Evolutionary conservation across 1,140 invertebrate genomes (phyloP).

Genomic region (Drosophila pseudoananassae): DNA sequence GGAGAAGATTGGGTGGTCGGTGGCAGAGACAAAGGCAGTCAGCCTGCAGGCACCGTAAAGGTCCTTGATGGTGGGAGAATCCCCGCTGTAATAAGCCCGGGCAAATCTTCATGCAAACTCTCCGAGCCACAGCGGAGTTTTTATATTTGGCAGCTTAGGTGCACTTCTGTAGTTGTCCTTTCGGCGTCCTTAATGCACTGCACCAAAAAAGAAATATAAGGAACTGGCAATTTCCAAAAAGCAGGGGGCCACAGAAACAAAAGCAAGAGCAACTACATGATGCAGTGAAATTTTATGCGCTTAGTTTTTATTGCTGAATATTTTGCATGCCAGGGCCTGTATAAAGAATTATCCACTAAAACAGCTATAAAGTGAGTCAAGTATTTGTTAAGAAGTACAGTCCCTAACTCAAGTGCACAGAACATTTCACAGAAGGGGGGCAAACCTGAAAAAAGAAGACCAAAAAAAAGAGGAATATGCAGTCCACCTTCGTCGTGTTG

Average conservation of each 20-base stretch:
- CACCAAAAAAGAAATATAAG: conserved; percentile 29
- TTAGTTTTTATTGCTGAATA: conserved; percentile 62
- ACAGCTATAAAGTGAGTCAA: conserved; percentile 50
- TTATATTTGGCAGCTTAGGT: conserved; percentile 68
- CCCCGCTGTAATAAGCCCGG: conserved; percentile 51
- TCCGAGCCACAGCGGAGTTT: conserved; percentile 29
- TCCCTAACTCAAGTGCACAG: conserved; percentile 5
- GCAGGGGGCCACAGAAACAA: conserved; percentile 12
- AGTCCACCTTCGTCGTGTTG: conserved; percentile 9
- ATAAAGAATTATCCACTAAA: conserved; percentile 61
- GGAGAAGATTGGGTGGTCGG: neutral
- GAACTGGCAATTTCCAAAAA: conserved; percentile 27
- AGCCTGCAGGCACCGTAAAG: conserved; percentile 57
- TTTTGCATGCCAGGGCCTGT: conserved; percentile 46
- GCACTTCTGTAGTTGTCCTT: conserved; percentile 72
- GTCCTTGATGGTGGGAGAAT: conserved; percentile 30
- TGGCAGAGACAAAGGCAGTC: conserved; percentile 20
- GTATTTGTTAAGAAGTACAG: conserved; percentile 36
- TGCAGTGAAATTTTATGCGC: conserved; percentile 69
- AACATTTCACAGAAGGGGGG: neutral
- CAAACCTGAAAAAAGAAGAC: neutral
- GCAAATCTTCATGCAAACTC: conserved; percentile 50
- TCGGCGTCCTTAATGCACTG: conserved; percentile 57
- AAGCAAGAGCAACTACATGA: conserved; percentile 41
- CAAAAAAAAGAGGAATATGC: neutral